Base-by-base conservation (phyloP, 2,797 vertebrate species). In the Girardinus metallicus region DNA sequence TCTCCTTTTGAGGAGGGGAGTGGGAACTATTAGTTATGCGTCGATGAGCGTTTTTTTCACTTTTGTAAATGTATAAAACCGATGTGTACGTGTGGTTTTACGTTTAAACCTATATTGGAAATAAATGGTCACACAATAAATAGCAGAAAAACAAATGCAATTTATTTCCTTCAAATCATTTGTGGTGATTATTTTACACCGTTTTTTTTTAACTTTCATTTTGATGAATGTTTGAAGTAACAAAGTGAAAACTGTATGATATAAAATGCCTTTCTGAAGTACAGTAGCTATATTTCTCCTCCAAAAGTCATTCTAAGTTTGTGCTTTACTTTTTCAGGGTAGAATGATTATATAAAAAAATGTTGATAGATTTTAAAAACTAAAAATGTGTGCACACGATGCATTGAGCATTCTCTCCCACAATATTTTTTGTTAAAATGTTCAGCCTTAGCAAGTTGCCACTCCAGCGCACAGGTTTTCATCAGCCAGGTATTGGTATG, bases 1-100 rank as follows among this genome's bases (percentile, higher is more conserved):
- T 87, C 79, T 77, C 80, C 36, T 62, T 68, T 66, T 75, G 29
- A 6, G 16, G 79, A 1, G 83, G 72, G 82, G 78, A 74, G 83
- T 71, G 86, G 82, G 74, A 86, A 76, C 78, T 70, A 82, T 92
- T 86, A 85, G 80, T 85, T 46, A 85, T 73, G 87, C 85, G 74
- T 78, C 41, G 77, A n/a, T 76, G 80, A 46, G 68, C 85, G 77
- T 53, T 18, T 51, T 79, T 29, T 31, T 76, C 3, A 2, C 4
- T 62, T 23, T 34, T 23, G 18, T 11, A 39, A 66, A 66, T 66
- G 41, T 73, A 71, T 80, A 62, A 87, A 88, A 72, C 31, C 76
- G 23, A 72, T 36, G 31, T 71, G 80, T 23, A 36, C 10, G 49
- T 73, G 18, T 18, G 2, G 1, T 8, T 41, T 10, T 43, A 26